phyloP scores from a whole-genome alignment of 2,888 invertebrate species.

The Sisyra terminalis region DNA sequence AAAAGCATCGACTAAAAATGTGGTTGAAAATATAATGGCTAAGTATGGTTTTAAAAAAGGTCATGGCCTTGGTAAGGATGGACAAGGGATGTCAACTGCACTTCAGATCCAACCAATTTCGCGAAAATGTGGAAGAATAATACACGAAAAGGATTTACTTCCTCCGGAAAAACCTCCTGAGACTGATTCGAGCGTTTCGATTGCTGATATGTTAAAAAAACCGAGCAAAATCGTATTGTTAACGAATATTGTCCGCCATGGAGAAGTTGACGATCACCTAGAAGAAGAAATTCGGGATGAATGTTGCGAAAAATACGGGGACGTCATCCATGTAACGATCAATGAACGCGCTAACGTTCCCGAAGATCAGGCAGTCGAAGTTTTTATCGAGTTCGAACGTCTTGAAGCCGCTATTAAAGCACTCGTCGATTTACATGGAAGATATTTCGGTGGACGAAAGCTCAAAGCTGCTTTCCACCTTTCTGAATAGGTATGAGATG shows the following conservation, averaged over 20 bases:
- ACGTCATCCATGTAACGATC: slow-evolving; percentile 4
- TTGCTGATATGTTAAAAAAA: background rate
- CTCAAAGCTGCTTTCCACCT: slow-evolving; percentile 5
- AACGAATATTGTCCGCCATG: slow-evolving; percentile 2
- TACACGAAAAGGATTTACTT: slow-evolving; percentile 4
- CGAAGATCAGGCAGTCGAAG: slow-evolving; percentile 6
- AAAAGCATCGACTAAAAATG: background rate
- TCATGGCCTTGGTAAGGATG: slow-evolving; percentile 7
- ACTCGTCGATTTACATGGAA: slow-evolving; percentile 1
- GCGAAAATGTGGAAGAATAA: background rate
- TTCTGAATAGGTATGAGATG: too few species aligned
- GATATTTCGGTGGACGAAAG: slow-evolving; percentile 7
- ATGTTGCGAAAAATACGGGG: slow-evolving; percentile 7
- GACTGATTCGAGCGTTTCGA: background rate
- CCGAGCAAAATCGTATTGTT: slow-evolving; percentile 6
- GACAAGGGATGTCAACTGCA: slow-evolving; percentile 6
- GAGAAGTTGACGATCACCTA: slow-evolving; percentile 7
- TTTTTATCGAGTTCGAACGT: slow-evolving; percentile 6
- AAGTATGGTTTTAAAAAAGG: slow-evolving; percentile 9
- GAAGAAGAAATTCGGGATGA: slow-evolving; percentile 7
- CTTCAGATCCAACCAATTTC: background rate
- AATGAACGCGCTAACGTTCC: slow-evolving; percentile 1
- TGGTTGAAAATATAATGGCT: slow-evolving; percentile 7
- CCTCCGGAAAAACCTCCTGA: background rate
- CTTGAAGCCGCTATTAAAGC: slow-evolving; percentile 5